phyloP scores from a whole-genome alignment of 2,113 vertebrate genomes.

The Bos indicus region DNA sequence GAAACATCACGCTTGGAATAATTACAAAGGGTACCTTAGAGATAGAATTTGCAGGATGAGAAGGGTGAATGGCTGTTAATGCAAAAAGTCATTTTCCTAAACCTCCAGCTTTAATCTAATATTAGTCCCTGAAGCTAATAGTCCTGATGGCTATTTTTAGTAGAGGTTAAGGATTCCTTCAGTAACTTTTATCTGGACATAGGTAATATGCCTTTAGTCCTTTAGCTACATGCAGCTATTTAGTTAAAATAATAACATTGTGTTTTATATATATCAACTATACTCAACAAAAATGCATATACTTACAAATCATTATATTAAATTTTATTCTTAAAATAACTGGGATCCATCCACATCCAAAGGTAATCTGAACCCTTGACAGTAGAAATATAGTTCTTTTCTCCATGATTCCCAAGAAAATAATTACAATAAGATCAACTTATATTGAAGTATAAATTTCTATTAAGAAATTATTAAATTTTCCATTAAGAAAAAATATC shows the following conservation, averaged over 20 bases:
- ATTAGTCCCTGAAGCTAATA: slow-evolving; percentile 27
- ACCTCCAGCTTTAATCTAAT: slow-evolving; percentile 36
- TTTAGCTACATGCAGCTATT: neutral
- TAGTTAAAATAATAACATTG: neutral
- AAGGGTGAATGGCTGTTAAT: slow-evolving; percentile 28
- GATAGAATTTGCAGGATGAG: slow-evolving; percentile 29
- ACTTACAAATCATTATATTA: neutral
- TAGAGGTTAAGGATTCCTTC: neutral
- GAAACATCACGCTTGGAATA: slow-evolving; percentile 41
- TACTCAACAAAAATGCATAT: neutral
- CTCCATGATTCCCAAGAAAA: neutral
- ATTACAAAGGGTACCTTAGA: slow-evolving; percentile 33
- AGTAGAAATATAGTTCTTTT: neutral
- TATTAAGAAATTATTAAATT: neutral
- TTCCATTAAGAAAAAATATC: neutral
- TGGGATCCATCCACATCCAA: neutral
- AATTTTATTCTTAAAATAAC: slow-evolving; percentile 25
- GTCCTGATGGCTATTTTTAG: slow-evolving; percentile 40
- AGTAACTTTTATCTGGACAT: slow-evolving; percentile 2
- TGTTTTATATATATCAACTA: neutral
- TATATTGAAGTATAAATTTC: neutral
- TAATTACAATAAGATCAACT: neutral
- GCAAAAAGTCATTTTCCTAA: slow-evolving; percentile 28
- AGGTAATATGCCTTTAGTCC: neutral
- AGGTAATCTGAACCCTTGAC: neutral